A percentile compares a stretch with the other conserved stretches of the same genome.
Conservation (phyloP, 2,113 vertebrate genomes). For the Corythoichthys intestinalis region DNA sequence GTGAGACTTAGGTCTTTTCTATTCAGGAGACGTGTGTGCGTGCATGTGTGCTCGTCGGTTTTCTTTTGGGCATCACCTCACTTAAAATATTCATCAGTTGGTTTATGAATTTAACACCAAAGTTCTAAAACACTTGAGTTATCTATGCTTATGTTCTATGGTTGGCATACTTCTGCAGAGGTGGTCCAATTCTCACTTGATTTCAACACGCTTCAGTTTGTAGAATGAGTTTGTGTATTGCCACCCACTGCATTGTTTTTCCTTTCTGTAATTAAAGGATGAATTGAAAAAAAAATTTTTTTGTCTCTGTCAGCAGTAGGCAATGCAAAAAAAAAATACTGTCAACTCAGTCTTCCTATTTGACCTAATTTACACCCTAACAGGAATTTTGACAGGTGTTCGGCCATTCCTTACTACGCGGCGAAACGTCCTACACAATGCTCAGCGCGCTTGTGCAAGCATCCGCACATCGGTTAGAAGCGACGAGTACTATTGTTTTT, state of each 20-base stretch:
- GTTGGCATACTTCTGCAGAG: background rate
- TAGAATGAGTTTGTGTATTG: constrained; percentile 37
- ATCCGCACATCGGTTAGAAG: too few species aligned
- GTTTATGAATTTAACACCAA: constrained; percentile 59
- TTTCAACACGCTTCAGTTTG: constrained; percentile 16
- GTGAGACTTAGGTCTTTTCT: constrained; percentile 39
- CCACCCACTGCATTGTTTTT: constrained; percentile 34
- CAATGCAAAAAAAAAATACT: background rate
- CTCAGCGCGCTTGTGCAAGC: too few species aligned
- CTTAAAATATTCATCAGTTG: constrained; percentile 34
- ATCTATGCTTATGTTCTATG: constrained; percentile 14
- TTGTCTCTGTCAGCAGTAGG: constrained; percentile 2
- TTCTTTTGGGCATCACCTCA: constrained; percentile 33
- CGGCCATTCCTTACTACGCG: too few species aligned
- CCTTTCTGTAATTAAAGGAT: constrained; percentile 61
- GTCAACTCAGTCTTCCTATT: background rate
- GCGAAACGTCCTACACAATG: too few species aligned
- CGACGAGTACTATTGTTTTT: too few species aligned
- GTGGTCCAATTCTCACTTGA: constrained; percentile 2
- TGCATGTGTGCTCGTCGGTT: constrained; percentile 12
- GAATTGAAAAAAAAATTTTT: constrained; percentile 45
- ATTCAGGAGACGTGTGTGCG: constrained; percentile 12
- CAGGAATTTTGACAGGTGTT: background rate
- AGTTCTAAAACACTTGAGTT: constrained; percentile 52
- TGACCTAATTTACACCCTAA: background rate